Evolutionary conservation across 2,888 invertebrate genomes (phyloP), one percentile per base, ranked within the genome.

Genomic region (Athalia rosae): DNA sequence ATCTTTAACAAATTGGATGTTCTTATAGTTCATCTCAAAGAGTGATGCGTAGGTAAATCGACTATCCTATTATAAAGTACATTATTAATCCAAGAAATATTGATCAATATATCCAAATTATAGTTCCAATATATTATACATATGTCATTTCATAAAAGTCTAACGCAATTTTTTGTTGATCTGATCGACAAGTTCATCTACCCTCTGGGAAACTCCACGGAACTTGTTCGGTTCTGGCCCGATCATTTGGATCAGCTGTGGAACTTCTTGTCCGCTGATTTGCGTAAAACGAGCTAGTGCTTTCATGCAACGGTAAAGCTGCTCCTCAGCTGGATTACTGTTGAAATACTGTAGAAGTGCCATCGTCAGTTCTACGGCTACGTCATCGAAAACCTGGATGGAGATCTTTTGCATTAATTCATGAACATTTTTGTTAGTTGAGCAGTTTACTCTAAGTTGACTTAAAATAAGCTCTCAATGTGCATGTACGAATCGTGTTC

Each of bases 301-400:
- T 84, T 94, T 95, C 91, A 96, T 92, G 80, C 95, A 94, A 81
- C 96, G 93, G 91, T 92, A 96, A 84, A 95, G 92, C 83, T 95
- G 94, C 87, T 96, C 96, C 91, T 97, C 97, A 50, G 91, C 90
- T 47, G 96, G 96, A 87, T 94, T 95, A 77, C 93, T 93, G 87
- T 94, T 95, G 92, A 97, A 94, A 91, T 94, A 97, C 92, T 98
- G 97, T 82, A 98, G 93, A 85, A 97, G 92, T 74, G 97, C 97
- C 96, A 98, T 96, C 64, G 96, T 94, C 87, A 98, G 91, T 91
- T 98, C 98, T 78, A 97, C 96, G 79, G 97, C 97, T 77, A 97
- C 95, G 90, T 98, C 98, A 90, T 98, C 98, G 90, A 98, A 98
- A 78, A 97, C 97, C 97, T 97, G 90, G 6, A 67, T 69, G 2